A percentile compares a stretch with the other conserved stretches of the same genome.
phyloP scores from a whole-genome alignment of 1,140 invertebrate species.

The Macrobrachium rosenbergii region DNA sequence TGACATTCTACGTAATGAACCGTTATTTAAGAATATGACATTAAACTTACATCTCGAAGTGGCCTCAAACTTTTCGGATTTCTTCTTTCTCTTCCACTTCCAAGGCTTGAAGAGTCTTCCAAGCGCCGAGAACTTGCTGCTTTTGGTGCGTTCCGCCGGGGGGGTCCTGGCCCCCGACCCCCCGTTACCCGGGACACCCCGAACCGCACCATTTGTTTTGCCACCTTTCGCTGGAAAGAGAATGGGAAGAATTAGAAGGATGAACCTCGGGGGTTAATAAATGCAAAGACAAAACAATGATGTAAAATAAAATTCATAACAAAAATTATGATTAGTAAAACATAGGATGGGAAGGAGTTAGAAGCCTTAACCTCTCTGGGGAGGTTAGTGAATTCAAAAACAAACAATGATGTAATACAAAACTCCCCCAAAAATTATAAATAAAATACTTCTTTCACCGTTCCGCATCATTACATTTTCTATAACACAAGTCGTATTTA shows the following conservation, averaged over 20 bases:
- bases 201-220: slow-evolving; percentile 87
- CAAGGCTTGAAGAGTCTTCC: slow-evolving; percentile 97
- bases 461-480: too few species aligned
- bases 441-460: too few species aligned
- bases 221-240: slow-evolving; percentile 82
- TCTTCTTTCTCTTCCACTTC: slow-evolving; percentile 99
- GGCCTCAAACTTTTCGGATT: slow-evolving; percentile 95
- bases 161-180: slow-evolving; percentile 76
- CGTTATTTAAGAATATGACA: too few species aligned
- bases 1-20: too few species aligned
- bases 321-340: too few species aligned
- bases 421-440: too few species aligned
- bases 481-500: too few species aligned
- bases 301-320: too few species aligned
- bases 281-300: neutral
- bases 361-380: too few species aligned
- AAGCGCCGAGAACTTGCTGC: slow-evolving; percentile 89
- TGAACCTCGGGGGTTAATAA: slow-evolving; percentile 6
- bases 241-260: slow-evolving; percentile 60
- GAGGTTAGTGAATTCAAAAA: too few species aligned
- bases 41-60: slow-evolving; percentile 90
- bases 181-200: slow-evolving; percentile 72
- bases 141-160: slow-evolving; percentile 82
- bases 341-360: too few species aligned
- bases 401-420: too few species aligned